Base-by-base conservation (phyloP, 2,113 vertebrate genomes). In the Dromiciops gliroides region DNA sequence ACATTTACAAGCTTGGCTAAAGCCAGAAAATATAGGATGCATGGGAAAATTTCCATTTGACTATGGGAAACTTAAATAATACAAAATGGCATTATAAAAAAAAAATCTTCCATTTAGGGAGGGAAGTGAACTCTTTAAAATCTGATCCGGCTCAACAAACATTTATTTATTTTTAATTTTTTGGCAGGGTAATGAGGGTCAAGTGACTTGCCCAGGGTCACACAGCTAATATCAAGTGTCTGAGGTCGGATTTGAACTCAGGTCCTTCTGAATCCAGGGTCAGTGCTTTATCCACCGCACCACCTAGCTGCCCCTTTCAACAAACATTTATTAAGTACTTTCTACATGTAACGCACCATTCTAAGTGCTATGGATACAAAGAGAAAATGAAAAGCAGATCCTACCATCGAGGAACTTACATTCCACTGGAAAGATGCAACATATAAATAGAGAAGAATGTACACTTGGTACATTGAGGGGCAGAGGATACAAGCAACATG, bases 1-100 rank as follows among this genome's bases (percentile, higher is more conserved):
- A 93, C 89, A 94, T 98, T 97, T 96, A 28, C 96, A 94, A 95
- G 90, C 0, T 50, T 95, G 83, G 11, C 52, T 92, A 89, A 98
- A 94, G 50, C 56, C 90, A 95, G 90, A 97, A 97, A 97, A 44
- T 44, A 83, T 83, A 44, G n/a, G 37, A 83, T 83, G 67, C 89
- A 92, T 48, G 47, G 51, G 49, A 95, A 96, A 92, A 51, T 50
- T 92, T 83, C 93, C 50, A 93, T 90, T 44, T 97, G 93, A 92
- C 53, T 96, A 95, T 49, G 52, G 37, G 12, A 56, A 92, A n/a
- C 95, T 75, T 51, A 49, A 1, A 26, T 25, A 88, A 47, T 90
- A 37, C 24, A 60, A 92, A 96, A 90, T 11, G 48, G 14, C 1
- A 52, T 4, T 51, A n/a, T n/a, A n/a, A 1, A n/a, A 92, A 28